Evolutionary conservation across 2,888 invertebrate species (phyloP), one percentile per base, ranked within the genome.

Genomic region (Ashinkailepas kermadecensis): DNA sequence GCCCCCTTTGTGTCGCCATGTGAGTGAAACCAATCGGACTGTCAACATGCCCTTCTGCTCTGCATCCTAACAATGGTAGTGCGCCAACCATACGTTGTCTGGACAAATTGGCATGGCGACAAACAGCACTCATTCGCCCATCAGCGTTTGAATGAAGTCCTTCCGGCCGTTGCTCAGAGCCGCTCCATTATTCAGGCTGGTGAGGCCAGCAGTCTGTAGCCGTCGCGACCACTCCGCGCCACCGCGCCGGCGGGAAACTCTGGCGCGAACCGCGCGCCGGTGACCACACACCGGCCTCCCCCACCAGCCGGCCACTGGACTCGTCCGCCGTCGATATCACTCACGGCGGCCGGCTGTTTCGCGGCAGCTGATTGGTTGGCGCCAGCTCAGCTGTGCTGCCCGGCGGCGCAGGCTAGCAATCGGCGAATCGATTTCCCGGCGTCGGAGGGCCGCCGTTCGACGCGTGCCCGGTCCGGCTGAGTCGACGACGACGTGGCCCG

Each of bases 291-390:
- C 4, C 70, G 15, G 70, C 39, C 70, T 70, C 70, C 70, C 67
- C 70, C 70, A 39, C 39, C 70, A 15, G 70, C 39, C 39, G 39
- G 39, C 39, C 39, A 10, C 39, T 70, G 70, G 70, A 70, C 70
- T 70, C 70, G 70, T 8, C 70, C 15, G 70, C 39, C 39, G 70
- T 70, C 70, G 70, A 70, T 70, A 70, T 39, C 70, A 39, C 70
- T 70, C 23, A 25, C 39, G 70, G 70, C 39, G 15, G 70, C 13
- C 70, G 70, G 39, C 39, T 25, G 70, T 25, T 23, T 15, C 15
- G 39, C 25, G 25, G 39, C 39, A 25, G 39, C 15, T 39, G 39
- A 70, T 70, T 70, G 70, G 25, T 12, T 15, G 70, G 12, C 39
- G 39, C 8, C 70, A 6, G 70, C 70, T 70, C 70, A 70, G 70